A percentile compares a stretch with the other conserved stretches of the same genome.
phyloP scores from a whole-genome alignment of 2,888 invertebrate genomes.

The Hypsopygia costalis region DNA sequence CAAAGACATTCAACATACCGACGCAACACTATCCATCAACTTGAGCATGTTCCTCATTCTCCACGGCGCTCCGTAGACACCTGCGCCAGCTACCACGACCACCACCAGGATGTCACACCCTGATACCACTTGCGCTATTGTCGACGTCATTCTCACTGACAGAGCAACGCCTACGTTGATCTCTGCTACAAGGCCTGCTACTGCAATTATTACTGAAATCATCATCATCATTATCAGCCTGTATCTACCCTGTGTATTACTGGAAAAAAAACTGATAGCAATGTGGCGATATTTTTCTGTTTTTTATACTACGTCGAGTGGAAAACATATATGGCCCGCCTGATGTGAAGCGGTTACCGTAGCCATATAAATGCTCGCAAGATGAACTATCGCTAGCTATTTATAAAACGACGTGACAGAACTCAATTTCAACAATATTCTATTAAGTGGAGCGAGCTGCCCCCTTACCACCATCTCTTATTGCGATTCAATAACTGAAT shows the following conservation, averaged over 20 bases:
- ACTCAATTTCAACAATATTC: no score
- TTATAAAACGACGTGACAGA: no score
- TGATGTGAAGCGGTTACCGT: neutral
- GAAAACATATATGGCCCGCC: neutral
- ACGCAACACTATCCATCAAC: conserved; percentile 71
- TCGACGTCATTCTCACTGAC: conserved; percentile 78
- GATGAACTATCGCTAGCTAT: no score
- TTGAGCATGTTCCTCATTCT: conserved; percentile 73
- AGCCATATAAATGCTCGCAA: no score
- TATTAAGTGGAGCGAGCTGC: no score
- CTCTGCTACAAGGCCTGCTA: conserved; percentile 76
- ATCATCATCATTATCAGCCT: no score
- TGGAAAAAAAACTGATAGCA: no score
- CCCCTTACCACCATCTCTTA: no score
- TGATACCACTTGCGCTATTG: conserved; percentile 78
- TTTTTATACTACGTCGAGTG: no score
- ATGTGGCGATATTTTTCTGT: no score
- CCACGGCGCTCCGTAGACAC: conserved; percentile 73
- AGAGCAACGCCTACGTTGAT: conserved; percentile 71
- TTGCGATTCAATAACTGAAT: no score
- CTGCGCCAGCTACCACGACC: conserved; percentile 68
- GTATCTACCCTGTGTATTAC: no score
- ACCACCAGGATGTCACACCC: conserved; percentile 79
- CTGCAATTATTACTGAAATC: conserved; percentile 60
- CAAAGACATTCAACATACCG: conserved; percentile 37